phyloP scores from a whole-genome alignment of 2,888 invertebrate species.

The Drosophila rellima region DNA sequence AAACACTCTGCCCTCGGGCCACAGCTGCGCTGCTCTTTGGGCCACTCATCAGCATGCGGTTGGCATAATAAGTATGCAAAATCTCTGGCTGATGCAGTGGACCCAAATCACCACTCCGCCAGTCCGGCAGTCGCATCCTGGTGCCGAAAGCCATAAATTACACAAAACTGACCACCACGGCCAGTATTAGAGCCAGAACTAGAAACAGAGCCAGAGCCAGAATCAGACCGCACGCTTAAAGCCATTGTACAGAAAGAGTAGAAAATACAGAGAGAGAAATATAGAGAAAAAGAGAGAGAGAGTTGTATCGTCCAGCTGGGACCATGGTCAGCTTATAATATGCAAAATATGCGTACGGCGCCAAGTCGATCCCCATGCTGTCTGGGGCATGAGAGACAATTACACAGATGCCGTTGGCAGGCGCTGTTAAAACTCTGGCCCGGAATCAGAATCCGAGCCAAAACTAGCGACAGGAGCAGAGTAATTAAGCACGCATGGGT shows the following conservation, averaged over 20 bases:
- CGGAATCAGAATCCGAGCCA: background rate
- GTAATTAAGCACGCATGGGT: constrained; percentile 48
- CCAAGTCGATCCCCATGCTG: constrained; percentile 12
- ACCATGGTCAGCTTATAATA: constrained; percentile 56
- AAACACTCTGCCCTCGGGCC: constrained; percentile 57
- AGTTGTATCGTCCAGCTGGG: constrained; percentile 8
- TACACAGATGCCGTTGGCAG: constrained; percentile 36
- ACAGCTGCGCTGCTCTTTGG: constrained; percentile 13
- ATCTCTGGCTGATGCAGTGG: constrained; percentile 54
- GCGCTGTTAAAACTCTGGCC: constrained; percentile 7
- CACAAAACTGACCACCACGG: constrained; percentile 64
- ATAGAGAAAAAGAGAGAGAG: background rate
- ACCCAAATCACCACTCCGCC: constrained; percentile 5
- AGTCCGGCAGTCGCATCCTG: constrained; percentile 34
- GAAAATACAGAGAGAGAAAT: background rate
- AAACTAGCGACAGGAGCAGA: constrained; percentile 11
- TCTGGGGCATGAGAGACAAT: constrained; percentile 20
- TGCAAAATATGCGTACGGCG: constrained; percentile 56
- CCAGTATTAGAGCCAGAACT: constrained; percentile 7
- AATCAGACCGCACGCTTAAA: constrained; percentile 13
- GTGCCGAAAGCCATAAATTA: constrained; percentile 74
- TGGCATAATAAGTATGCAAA: constrained; percentile 74
- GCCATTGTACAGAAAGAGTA: background rate
- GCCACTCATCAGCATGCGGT: constrained; percentile 74
- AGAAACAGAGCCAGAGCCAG: constrained; percentile 1